Base-by-base conservation (phyloP, 1,140 invertebrate genomes). In the Uloborus diversus region DNA sequence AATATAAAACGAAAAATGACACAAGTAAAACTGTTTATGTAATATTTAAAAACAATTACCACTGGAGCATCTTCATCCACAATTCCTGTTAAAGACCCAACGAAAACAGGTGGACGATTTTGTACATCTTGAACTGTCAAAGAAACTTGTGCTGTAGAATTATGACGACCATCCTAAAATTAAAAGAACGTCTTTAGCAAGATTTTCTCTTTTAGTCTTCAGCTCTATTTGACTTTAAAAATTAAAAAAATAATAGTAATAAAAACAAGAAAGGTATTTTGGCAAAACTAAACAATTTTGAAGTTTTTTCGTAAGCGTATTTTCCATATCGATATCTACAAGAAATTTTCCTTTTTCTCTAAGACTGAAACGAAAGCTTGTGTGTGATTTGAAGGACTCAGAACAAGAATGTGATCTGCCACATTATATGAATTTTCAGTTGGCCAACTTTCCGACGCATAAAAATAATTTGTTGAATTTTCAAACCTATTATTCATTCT, bases 51-150 rank as follows among this genome's bases (percentile, higher is more conserved):
- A 62, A n/a, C 35, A 20, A 25, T 79, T 69, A 82, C 83, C 59
- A 96, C 94, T 0, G 92, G 90, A 81, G 92, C 92, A 84, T 96
- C 93, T 86, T 96, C 95, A 27, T 90, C 88, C n/a, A 96, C 90
- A 33, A 95, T 90, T 0, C 92, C 93, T 9, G 92, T 92, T 28
- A 95, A 87, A 0, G 93, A 91, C 2, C 94, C 93, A 30, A 91
- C 89, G 87, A 96, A 96, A 42, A 92, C 90, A 0, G 94, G 94
- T 3, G 83, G 82, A 13, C 82, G 81, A 65, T 86, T 86, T 80
- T 86, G 85, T 7, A 86, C 85, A 85, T 96, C 94, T 56, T 90
- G 89, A 0, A 96, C 91, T 79, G 91, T 91, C 23, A 96, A 91
- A 84, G 92, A 91, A 7, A 96, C 91, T 13, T 89, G 90, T 0